phyloP scores from a whole-genome alignment of 2,888 invertebrate species.

The Uropetala carovei region DNA sequence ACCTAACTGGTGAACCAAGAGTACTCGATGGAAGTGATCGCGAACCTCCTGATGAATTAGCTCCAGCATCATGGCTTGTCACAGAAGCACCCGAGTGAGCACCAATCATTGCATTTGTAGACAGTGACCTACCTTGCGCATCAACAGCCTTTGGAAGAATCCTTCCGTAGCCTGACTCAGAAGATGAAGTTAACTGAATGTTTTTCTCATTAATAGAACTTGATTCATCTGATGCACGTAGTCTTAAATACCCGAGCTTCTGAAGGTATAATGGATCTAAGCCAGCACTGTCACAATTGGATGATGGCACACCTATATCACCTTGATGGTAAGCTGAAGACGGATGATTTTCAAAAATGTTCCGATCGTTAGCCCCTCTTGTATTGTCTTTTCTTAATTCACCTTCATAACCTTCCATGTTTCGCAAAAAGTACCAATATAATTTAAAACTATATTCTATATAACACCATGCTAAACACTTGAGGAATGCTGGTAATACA shows the following conservation, averaged over 20 bases:
- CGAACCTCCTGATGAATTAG: conserved; percentile 67
- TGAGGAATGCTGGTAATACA: neutral
- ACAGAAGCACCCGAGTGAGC: conserved; percentile 64
- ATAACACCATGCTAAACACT: neutral
- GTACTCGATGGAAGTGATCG: conserved; percentile 69
- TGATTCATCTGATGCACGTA: conserved; percentile 24
- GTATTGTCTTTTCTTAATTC: conserved; percentile 44
- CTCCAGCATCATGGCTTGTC: conserved; percentile 62
- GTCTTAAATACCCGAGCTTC: conserved; percentile 20
- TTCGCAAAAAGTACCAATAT: neutral
- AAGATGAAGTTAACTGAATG: neutral
- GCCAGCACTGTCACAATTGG: conserved; percentile 41
- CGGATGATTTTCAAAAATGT: conserved; percentile 41
- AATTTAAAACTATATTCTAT: neutral
- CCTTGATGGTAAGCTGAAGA: conserved; percentile 13
- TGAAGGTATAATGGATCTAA: conserved; percentile 38
- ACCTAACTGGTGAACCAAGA: conserved; percentile 69
- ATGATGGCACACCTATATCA: neutral
- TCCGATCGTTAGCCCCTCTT: conserved; percentile 33
- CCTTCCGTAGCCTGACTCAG: conserved; percentile 72
- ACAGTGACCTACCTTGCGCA: conserved; percentile 67
- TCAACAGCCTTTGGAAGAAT: conserved; percentile 73
- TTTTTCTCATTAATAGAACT: conserved; percentile 20
- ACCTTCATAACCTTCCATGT: conserved; percentile 50
- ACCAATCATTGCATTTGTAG: conserved; percentile 67